Evolutionary conservation across 1,140 invertebrate species (phyloP).

Genomic region (Pantala flavescens): DNA sequence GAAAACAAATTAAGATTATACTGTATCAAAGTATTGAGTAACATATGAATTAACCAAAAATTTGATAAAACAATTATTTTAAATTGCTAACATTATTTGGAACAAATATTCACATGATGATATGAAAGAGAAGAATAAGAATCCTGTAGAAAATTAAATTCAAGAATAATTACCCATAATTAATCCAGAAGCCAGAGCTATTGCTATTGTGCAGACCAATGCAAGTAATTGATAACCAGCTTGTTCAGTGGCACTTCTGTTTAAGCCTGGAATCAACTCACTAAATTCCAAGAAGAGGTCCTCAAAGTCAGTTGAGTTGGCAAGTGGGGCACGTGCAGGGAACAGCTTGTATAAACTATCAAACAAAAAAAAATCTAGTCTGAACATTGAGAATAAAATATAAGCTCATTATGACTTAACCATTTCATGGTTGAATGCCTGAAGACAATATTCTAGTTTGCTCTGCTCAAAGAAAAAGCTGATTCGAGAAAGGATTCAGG

Average conservation of each 20-base stretch:
- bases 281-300: slow-evolving; percentile 25
- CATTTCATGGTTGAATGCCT: no score
- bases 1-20: no score
- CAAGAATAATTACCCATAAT: slow-evolving; percentile 57
- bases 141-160: slow-evolving; percentile 5
- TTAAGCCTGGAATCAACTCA: slow-evolving; percentile 38
- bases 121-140: no score
- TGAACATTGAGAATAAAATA: background rate
- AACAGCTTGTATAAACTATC: slow-evolving; percentile 40
- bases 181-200: slow-evolving; percentile 63
- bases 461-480: no score
- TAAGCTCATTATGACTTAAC: background rate
- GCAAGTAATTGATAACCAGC: slow-evolving; percentile 68
- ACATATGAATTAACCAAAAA: no score
- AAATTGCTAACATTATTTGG: no score
- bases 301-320: slow-evolving; percentile 28
- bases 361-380: background rate
- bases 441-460: no score
- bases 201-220: slow-evolving; percentile 53
- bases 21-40: no score
- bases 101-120: no score
- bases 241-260: slow-evolving; percentile 55
- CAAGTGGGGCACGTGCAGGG: slow-evolving; percentile 38
- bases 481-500: no score
- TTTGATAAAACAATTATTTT: no score